Evolutionary conservation across 2,888 invertebrate species (phyloP), one percentile per base, ranked within the genome.

Genomic region (Plusia festucae): DNA sequence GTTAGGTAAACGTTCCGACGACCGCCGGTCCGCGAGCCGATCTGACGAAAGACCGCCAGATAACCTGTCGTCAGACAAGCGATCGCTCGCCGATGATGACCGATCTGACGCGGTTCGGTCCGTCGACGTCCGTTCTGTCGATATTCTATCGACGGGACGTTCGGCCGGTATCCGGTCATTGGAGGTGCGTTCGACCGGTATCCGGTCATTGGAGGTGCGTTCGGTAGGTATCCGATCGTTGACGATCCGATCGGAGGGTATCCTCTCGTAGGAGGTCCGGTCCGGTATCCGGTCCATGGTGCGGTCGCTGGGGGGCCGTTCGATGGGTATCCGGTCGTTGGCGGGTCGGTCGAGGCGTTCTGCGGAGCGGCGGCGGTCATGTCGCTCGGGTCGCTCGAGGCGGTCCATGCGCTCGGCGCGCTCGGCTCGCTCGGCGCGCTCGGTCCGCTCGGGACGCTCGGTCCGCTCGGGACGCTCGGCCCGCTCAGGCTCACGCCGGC

Each of bases 361-460:
- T 56, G 83, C 85, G 2, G 87, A 84, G 27, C 88, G 88, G 4
- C 88, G 85, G 53, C 84, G 85, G 68, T 88, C 89, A 54, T 82
- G 72, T 73, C 87, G 81, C 64, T 87, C 87, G 44, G 81, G 82
- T 6, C 59, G 59, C 34, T 59, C 59, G 34, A 32, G 9, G 0
- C 73, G 62, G 40, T 70, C 70, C 24, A 24, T 24, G 24, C 24
- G 24, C 24, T 24, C 24, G 24, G 24, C 24, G 24, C 24, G 24
- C 24, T 24, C 24, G 24, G 24, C 2, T 2, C 24, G 24, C 24
- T 24, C 24, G 24, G 24, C 24, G 24, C 24, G 24, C 24, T 24
- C 24, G 24, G 24, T 2, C 2, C 24, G 24, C 24, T 24, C 24
- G 24, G 24, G n/a, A n/a, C 24, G 24, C 24, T 24, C 24, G 24